A percentile compares a stretch with the other conserved stretches of the same genome.
These are phyloP conservation scores for Lutra lutra DNA, from an alignment of 2,797 vertebrate genomes.

Conservation along the genomic window DNA sequence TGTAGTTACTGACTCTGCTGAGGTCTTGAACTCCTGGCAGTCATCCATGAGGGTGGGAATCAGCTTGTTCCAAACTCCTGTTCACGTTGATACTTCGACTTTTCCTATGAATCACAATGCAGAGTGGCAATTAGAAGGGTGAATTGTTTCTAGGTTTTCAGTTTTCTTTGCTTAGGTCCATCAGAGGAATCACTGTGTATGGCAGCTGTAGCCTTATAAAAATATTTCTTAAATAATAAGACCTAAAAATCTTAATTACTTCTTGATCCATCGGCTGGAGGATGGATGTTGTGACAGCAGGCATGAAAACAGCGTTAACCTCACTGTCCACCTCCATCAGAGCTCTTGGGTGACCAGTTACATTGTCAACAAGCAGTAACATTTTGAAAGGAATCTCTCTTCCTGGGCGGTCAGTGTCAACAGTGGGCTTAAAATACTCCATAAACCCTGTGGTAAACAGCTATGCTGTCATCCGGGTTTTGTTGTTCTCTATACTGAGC, in stretches of 20 bases:
- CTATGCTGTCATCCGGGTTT: neutral
- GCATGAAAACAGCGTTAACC: neutral
- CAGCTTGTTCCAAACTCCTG: neutral
- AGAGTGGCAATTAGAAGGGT: neutral
- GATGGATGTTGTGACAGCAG: neutral
- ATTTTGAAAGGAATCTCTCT: neutral
- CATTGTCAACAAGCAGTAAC: neutral
- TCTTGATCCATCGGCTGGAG: neutral
- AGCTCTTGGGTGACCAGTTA: neutral
- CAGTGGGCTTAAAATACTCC: neutral
- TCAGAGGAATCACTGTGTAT: neutral
- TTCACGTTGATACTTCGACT: neutral
- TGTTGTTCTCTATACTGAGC: neutral
- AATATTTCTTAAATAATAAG: neutral
- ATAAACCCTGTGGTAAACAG: neutral
- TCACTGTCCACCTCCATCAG: neutral
- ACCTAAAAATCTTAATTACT: neutral
- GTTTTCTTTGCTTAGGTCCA: neutral
- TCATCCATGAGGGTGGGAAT: neutral
- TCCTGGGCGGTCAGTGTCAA: neutral
- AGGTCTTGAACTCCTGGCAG: neutral
- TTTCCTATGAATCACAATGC: neutral
- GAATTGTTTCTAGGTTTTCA: neutral
- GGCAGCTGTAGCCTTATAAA: neutral
- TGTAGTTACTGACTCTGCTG: neutral